Percentiles rank a stretch among this genome's conserved stretches.
Evolutionary conservation across 23 tunicate genomes (phyloP).

Genomic region (Halocynthia aurantium): DNA sequence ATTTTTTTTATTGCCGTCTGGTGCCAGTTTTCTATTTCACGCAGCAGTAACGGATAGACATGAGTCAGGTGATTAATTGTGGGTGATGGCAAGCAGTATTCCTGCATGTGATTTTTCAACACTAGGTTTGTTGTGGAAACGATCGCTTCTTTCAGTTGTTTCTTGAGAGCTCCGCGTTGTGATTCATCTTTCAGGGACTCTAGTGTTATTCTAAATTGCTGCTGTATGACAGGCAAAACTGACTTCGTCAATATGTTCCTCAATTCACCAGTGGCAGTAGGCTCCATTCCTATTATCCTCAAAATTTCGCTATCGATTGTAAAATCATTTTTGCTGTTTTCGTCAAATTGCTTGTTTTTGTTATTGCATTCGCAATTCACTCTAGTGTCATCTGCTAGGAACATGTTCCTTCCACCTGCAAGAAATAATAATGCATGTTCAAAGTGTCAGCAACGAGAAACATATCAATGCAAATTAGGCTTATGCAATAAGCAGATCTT

Average conservation of each 20-base stretch:
- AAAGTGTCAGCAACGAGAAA: too few relatives aligned
- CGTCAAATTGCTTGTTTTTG: neutral
- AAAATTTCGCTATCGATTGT: neutral
- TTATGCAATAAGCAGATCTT: too few relatives aligned
- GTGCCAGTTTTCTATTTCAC: constrained; percentile 82
- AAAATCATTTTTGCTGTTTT: neutral
- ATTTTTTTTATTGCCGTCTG: constrained; percentile 45
- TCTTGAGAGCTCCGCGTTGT: constrained; percentile 21
- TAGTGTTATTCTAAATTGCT: constrained; percentile 27
- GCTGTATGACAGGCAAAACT: constrained; percentile 37
- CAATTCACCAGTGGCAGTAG: neutral
- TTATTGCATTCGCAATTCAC: neutral
- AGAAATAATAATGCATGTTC: too few relatives aligned
- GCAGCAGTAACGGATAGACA: constrained; percentile 59
- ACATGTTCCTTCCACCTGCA: neutral
- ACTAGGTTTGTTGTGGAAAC: constrained; percentile 41
- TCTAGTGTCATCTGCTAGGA: neutral
- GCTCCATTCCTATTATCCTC: neutral
- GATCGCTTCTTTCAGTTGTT: constrained; percentile 55
- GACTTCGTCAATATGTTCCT: constrained; percentile 23
- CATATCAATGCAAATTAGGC: too few relatives aligned
- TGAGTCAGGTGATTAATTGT: constrained; percentile 60
- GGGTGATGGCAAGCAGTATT: constrained; percentile 46
- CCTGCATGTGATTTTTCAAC: constrained; percentile 52
- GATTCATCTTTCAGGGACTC: constrained; percentile 25